Evolutionary conservation across 2,888 invertebrate genomes (phyloP).

Genomic region (Rhopalosiphum nymphaeae): DNA sequence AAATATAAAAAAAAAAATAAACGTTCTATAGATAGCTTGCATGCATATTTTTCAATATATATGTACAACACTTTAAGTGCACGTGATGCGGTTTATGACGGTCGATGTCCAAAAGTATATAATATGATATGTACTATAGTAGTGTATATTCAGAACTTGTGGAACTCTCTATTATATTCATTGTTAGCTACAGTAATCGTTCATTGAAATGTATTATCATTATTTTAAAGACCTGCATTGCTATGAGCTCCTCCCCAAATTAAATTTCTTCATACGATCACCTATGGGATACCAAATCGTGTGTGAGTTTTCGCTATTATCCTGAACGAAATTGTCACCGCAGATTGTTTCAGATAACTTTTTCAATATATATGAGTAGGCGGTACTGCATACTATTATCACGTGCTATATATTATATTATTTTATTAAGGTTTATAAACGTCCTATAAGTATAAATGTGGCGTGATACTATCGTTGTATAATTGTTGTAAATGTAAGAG

Average conservation of each 20-base stretch:
- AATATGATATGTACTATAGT: background rate
- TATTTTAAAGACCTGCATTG: background rate
- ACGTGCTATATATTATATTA: background rate
- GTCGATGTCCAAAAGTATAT: background rate
- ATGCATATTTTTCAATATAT: background rate
- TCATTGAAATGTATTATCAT: background rate
- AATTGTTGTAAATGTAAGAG: background rate
- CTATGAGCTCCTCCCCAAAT: background rate
- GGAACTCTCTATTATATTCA: background rate
- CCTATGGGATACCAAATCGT: background rate
- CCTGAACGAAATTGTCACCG: background rate
- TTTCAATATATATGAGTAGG: background rate
- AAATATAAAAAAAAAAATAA: slow-evolving; percentile 7
- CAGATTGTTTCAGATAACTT: background rate
- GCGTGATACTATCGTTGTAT: background rate
- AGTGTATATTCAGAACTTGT: background rate
- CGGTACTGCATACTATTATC: background rate
- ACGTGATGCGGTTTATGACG: background rate
- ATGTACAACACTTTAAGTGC: background rate
- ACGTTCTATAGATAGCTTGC: slow-evolving; percentile 33
- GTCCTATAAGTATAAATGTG: background rate
- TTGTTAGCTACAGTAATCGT: background rate
- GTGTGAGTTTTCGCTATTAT: background rate
- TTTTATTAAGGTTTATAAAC: background rate
- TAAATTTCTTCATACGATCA: background rate